Conservation (phyloP, 1,140 invertebrate species). For the Drosophila erecta region DNA sequence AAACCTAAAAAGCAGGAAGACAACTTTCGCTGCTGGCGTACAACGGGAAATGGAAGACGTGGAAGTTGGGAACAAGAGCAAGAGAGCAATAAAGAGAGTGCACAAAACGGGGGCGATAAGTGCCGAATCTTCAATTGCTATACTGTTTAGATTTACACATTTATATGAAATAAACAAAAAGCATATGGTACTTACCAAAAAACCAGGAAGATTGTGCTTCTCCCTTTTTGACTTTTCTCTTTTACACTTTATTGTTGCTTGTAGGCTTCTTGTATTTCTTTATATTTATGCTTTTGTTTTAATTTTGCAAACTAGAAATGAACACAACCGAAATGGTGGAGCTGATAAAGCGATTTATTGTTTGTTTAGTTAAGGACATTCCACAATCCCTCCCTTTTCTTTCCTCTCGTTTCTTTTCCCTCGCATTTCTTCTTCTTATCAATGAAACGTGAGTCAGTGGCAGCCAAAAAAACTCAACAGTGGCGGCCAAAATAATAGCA, state of each 20-base stretch:
- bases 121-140: conserved; percentile 6
- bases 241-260: not conserved
- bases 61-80: conserved; percentile 8
- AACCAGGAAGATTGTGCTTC: not conserved
- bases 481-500: not conserved
- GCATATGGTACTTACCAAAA: conserved; percentile 29
- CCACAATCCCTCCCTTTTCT: conserved; percentile 16
- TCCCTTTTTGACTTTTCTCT: not conserved
- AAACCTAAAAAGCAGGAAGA: conserved; percentile 56
- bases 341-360: conserved; percentile 12
- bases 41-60: conserved; percentile 57
- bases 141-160: conserved; percentile 59
- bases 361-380: conserved; percentile 20
- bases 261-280: conserved; percentile 2
- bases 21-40: conserved; percentile 75
- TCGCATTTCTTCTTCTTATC: conserved; percentile 27
- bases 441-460: conserved; percentile 33
- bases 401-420: not conserved
- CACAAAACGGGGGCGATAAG: conserved; percentile 1
- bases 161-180: conserved; percentile 30
- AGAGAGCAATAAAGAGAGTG: conserved; percentile 17
- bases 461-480: conserved; percentile 7
- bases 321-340: conserved; percentile 5
- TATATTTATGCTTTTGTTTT: conserved; percentile 29
- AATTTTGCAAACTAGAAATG: conserved; percentile 14